Base-by-base conservation (phyloP, 2,113 vertebrate genomes). In the Chloebia gouldiae region DNA sequence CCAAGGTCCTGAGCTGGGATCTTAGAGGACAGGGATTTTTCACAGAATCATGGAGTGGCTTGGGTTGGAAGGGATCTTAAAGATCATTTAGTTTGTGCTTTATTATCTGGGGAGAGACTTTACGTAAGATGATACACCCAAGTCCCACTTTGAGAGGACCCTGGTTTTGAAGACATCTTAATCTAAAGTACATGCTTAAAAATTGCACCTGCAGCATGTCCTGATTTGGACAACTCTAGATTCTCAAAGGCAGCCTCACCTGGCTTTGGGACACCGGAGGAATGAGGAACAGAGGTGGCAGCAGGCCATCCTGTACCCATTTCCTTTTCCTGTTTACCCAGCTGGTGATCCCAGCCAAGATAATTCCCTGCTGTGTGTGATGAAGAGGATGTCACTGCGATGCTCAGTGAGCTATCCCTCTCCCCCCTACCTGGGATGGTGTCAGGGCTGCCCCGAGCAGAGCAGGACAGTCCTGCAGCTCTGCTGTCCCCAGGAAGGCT, bases 271-370 rank as follows among this genome's bases (percentile, higher is more conserved):
- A n/a, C 1, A 1, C 69, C 24, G 25, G 50, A 90, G 59, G 53
- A 82, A 39, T 11, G 37, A 50, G 40, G 37, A 64, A 30, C 7
- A 5, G 53, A 63, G 85, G 42, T 37, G 92, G 31, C 81, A 83
- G 28, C 1, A 1, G 40, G 31, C 84, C 49, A 13, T 71, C 3
- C 0, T 33, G 42, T 11, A 6, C 59, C 72, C 53, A 11, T 79
- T 92, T 97, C 93, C 95, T 91, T 35, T 95, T 96, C 93, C 94
- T 92, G 82, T 92, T 95, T 80, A 81, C 64, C 11, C 8, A 53
- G 3, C 18, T 7, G 50, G 24, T 53, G 92, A 83, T 81, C 51
- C 85, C 37, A 69, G 64, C 35, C 37, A 3, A 25, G 51, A 68
- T 60, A 71, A 88, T 16, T 40, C 33, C 50, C 51, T 27, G 5